Evolutionary conservation across 2,888 invertebrate genomes (phyloP), one percentile per base, ranked within the genome.

Genomic region (Parthenolecanium corni): DNA sequence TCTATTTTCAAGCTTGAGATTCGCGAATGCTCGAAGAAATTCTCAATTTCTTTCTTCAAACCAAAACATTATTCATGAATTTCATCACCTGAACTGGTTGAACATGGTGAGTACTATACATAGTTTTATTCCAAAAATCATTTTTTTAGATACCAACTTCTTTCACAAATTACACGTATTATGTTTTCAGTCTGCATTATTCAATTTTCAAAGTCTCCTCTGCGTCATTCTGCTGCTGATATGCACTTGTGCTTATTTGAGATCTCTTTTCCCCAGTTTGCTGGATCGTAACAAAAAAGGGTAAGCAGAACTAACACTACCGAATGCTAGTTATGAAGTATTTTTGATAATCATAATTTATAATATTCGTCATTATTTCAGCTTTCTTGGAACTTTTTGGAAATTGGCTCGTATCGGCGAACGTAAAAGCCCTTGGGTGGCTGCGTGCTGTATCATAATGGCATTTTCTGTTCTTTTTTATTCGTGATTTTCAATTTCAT

Each of bases 381-480:
- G 96, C 95, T 76, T 95, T 63, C 76, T 90, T 62, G 96, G 97
- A 62, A 89, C 89, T 31, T 96, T 97, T 76, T 98, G 97, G 96
- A 98, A 98, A 77, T 89, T 91, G 77, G 97, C 97, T 62, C 81
- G 97, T 71, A 96, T 98, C 71, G 97, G 97, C 49, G 97, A 98
- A 79, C 80, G 97, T 66, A 90, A 95, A 75, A 96, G 96, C 70
- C 95, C 96, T 0, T 98, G 91, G 78, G 89, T 98, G 38, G 89
- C 92, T 31, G 78, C 82, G 1, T 83, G 87, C 69, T 98, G 97
- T 76, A 72, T 97, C 52, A 75, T 85, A 62, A 96, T 98, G 95
- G 96, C 95, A 42, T 82, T 89, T 70, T 49, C 49, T 12, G 21
- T 49, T 6, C 23, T 49, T 11, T 49, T 49, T 49, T 49, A 20